Evolutionary conservation across 2,888 invertebrate species (phyloP).

Genomic region (Lochmaea crataegi): DNA sequence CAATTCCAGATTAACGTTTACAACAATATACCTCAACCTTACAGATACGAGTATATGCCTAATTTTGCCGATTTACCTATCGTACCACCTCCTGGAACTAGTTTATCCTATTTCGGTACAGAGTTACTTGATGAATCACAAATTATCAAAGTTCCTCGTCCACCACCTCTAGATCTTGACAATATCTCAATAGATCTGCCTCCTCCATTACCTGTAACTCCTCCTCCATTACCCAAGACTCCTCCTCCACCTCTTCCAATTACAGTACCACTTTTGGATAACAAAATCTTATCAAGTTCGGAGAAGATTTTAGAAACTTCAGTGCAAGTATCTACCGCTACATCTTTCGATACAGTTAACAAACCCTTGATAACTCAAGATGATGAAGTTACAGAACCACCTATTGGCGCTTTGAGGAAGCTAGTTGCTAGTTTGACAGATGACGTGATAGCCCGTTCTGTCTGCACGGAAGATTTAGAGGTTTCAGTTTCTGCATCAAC

Average conservation of each 20-base stretch:
- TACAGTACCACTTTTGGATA: slow-evolving; percentile 45
- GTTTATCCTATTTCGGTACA: slow-evolving; percentile 41
- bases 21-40: slow-evolving; percentile 45
- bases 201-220: slow-evolving; percentile 28
- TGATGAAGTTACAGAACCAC: slow-evolving; percentile 6
- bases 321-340: slow-evolving; percentile 22
- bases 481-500: slow-evolving; percentile 27
- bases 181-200: slow-evolving; percentile 21
- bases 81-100: slow-evolving; percentile 27
- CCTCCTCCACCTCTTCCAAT: slow-evolving; percentile 49
- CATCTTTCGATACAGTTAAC: slow-evolving; percentile 8
- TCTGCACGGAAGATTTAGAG: slow-evolving; percentile 14
- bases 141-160: slow-evolving; percentile 50
- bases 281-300: slow-evolving; percentile 21
- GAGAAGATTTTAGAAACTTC: slow-evolving; percentile 26
- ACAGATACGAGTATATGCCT: slow-evolving; percentile 19
- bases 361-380: not conserved
- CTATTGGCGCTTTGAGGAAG: slow-evolving; percentile 26
- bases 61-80: slow-evolving; percentile 19
- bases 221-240: slow-evolving; percentile 37
- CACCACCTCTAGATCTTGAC: slow-evolving; percentile 48
- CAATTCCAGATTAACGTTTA: slow-evolving; percentile 53
- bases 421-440: slow-evolving; percentile 24
- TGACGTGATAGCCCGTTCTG: slow-evolving; percentile 19
- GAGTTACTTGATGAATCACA: slow-evolving; percentile 46